phyloP scores from a whole-genome alignment of 2,797 vertebrate genomes.

The Acestrorhynchus altus region DNA sequence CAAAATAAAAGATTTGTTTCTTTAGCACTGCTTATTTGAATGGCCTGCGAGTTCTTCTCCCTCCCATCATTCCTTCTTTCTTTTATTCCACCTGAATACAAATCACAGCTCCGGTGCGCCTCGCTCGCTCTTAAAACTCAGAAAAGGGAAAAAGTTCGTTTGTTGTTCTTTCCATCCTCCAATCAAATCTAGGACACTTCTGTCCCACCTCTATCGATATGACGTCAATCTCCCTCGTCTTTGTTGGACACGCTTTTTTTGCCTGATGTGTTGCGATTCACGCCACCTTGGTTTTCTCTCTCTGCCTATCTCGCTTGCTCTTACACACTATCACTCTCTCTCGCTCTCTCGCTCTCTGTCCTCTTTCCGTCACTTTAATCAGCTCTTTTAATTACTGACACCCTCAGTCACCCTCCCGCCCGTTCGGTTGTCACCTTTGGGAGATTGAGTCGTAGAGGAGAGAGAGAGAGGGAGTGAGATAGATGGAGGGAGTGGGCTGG shows the following conservation, averaged over 20 bases:
- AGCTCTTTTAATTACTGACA: constrained; percentile 74
- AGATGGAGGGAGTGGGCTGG: background rate
- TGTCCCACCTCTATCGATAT: constrained; percentile 1
- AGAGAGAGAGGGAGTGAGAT: no score
- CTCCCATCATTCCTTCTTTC: background rate
- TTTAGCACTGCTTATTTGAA: background rate
- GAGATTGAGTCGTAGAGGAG: constrained; percentile 55
- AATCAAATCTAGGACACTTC: background rate
- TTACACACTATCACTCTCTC: background rate
- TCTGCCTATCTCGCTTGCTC: background rate
- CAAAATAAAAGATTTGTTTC: constrained; percentile 22
- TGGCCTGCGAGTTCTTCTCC: no score
- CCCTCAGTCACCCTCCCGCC: constrained; percentile 62
- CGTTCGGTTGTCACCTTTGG: constrained; percentile 66
- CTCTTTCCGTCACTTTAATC: constrained; percentile 76
- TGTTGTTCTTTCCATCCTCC: background rate
- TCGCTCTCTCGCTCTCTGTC: constrained; percentile 55
- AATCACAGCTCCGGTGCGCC: background rate
- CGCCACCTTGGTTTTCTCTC: constrained; percentile 41
- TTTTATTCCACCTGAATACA: background rate
- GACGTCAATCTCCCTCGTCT: background rate
- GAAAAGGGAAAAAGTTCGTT: background rate
- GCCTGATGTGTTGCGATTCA: constrained; percentile 29
- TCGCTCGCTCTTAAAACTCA: background rate
- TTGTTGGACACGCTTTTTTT: background rate